phyloP scores from a whole-genome alignment of 2,888 invertebrate genomes.

The Tetanocera ferruginea region DNA sequence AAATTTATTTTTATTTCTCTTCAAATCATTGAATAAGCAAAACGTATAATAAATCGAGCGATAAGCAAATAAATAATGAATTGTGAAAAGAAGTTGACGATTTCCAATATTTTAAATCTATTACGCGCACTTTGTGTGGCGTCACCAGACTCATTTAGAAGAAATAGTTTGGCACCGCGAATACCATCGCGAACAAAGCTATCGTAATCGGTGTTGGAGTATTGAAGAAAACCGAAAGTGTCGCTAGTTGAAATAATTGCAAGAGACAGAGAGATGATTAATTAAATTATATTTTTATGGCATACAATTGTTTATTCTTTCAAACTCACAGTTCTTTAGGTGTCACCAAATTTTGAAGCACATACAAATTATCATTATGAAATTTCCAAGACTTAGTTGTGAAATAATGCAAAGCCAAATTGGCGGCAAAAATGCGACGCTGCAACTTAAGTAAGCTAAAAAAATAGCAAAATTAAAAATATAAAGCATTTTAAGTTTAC shows the following conservation, averaged over 20 bases:
- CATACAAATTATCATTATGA: constrained; percentile 73
- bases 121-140: constrained; percentile 54
- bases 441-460: constrained; percentile 83
- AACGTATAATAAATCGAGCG: constrained; percentile 11
- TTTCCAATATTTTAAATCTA: constrained; percentile 56
- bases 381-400: constrained; percentile 84
- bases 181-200: constrained; percentile 60
- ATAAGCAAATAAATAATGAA: constrained; percentile 43
- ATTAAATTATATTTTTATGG: background rate
- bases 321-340: constrained; percentile 47
- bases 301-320: background rate
- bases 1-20: no score
- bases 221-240: constrained; percentile 45
- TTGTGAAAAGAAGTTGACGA: constrained; percentile 55
- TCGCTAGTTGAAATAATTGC: constrained; percentile 43
- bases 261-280: background rate
- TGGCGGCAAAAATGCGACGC: constrained; percentile 83
- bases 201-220: constrained; percentile 54
- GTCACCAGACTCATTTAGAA: constrained; percentile 62
- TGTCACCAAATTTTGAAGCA: constrained; percentile 40
- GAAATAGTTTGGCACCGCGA: constrained; percentile 62
- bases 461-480: background rate
- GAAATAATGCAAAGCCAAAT: constrained; percentile 81
- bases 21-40: constrained; percentile 2
- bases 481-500: constrained; percentile 30